Base-by-base conservation (phyloP, 2,797 vertebrate genomes). In the Lagocephalus sceleratus region DNA sequence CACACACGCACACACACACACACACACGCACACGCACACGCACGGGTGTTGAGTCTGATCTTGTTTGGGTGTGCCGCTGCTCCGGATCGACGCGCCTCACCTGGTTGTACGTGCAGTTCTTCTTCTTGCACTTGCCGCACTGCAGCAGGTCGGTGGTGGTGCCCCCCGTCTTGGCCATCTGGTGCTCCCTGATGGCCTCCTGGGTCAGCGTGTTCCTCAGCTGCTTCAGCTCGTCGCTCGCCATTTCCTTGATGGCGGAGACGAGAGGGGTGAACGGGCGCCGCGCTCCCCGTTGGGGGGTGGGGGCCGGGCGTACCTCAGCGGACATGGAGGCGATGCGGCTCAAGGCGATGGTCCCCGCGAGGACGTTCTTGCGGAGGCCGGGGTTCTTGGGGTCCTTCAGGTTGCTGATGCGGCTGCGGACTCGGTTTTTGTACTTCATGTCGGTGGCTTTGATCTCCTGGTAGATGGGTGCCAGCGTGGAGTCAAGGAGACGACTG, bases 71-170 rank as follows among this genome's bases (percentile, higher is more conserved):
- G 12, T 14, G 32, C 5, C 4, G 32, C 32, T 29, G 26, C 39
- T 35, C 32, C 6, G 39, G 41, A 19, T 41, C 39, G 40, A 19
- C 17, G 32, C 3, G 1, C 40, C 8, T 47, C 65, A 95, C 97
- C 94, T 99, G 97, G 82, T 98, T 99, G 80, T 99, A 99, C 1
- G 94, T 96, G 80, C 97, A 99, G 70, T 99, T 98, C 87, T 91
- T 99, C 89, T 97, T 98, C 87, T 70, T 96, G 91, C 97, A 99
- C 63, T 97, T 98, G 79, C 89, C 81, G 3, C 97, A 99, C 86
- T 97, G 95, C 85, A 99, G 92, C 82, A 99, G 90, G 88, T 96
- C 95, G 0, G 97, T 97, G 66, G 89, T 71, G 9, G 97, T 99
- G 53, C 96, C 97, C 0, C 95, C 88, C 0, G 95, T 98, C 89